Conservation (phyloP, 2,113 vertebrate species). For the Pristiophorus japonicus region DNA sequence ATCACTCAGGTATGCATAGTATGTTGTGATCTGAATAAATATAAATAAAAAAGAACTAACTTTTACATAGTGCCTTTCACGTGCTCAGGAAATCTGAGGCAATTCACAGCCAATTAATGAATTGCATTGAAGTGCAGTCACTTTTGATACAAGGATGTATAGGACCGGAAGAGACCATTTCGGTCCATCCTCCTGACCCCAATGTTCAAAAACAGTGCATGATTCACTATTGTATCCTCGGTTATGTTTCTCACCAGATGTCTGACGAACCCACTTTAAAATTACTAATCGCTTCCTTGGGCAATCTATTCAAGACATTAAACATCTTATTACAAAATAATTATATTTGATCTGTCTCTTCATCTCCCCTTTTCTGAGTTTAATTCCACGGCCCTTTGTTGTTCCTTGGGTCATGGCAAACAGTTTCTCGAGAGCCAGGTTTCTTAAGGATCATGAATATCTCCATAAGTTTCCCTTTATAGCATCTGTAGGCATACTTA, state of each 20-base stretch:
- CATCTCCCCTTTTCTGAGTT: background rate
- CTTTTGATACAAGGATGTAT: background rate
- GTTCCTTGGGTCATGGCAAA: background rate
- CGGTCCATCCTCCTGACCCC: background rate
- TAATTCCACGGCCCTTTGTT: background rate
- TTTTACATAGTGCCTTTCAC: background rate
- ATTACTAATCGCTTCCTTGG: background rate
- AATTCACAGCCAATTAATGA: background rate
- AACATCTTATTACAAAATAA: background rate
- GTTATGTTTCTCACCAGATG: background rate
- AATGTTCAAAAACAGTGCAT: background rate
- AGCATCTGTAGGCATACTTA: background rate
- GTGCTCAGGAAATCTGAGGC: background rate
- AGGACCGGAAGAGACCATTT: background rate
- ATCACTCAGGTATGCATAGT: slow-evolving; percentile 80
- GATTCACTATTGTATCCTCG: background rate
- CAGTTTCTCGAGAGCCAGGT: background rate
- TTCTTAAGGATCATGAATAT: background rate
- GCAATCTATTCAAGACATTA: background rate
- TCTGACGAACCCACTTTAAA: background rate
- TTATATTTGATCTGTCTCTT: background rate
- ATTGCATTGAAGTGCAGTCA: background rate
- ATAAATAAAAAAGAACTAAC: background rate
- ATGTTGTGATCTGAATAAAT: background rate
- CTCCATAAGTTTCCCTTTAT: background rate